Conservation (phyloP, 2,113 vertebrate genomes). For the Prinia subflava region DNA sequence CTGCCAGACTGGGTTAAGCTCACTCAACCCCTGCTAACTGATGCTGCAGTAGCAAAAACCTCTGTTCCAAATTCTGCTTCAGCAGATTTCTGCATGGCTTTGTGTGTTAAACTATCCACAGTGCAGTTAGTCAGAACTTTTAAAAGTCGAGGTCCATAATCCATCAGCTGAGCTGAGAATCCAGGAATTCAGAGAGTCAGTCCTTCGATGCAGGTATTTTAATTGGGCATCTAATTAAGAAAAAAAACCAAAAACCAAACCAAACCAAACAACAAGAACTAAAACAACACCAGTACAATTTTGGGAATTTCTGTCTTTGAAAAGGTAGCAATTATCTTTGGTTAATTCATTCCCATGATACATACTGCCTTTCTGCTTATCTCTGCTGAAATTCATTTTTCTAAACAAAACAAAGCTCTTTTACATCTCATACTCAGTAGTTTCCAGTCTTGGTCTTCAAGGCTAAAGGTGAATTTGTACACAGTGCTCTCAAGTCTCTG, state of each 20-base stretch:
- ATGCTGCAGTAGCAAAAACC: constrained; percentile 28
- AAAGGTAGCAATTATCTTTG: background rate
- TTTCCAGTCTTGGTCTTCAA: background rate
- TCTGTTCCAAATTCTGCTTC: background rate
- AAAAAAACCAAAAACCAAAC: background rate
- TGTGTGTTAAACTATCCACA: background rate
- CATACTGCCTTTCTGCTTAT: background rate
- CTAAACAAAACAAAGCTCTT: background rate
- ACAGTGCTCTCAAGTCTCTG: background rate
- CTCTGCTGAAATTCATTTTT: background rate
- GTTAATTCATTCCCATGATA: background rate
- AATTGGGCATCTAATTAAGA: background rate
- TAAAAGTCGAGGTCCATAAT: background rate
- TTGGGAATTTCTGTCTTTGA: background rate
- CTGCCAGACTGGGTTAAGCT: constrained; percentile 17
- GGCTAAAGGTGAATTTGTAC: background rate
- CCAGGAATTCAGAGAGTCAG: background rate
- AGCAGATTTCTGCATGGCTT: background rate
- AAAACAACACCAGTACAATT: background rate
- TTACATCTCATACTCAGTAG: background rate
- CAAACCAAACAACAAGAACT: background rate
- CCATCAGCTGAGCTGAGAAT: background rate
- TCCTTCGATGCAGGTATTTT: background rate
- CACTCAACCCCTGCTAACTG: background rate
- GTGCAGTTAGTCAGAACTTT: background rate